These are phyloP conservation scores for Drosophila mimica DNA, from an alignment of 2,888 invertebrate species.

Conservation along the genomic window DNA sequence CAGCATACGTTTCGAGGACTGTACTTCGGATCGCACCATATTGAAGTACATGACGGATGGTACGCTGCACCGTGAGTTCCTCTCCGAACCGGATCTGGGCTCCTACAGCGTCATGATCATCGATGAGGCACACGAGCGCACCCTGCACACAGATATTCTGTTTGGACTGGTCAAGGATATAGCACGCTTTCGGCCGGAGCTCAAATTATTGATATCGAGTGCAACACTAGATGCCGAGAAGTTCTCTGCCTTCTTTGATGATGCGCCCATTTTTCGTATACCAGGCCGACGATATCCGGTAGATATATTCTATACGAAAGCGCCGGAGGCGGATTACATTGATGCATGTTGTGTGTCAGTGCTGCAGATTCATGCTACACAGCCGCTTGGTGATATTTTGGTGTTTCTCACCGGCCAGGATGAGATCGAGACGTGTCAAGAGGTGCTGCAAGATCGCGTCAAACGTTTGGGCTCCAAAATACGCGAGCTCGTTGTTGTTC, in stretches of 20 bases:
- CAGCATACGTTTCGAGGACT: slow-evolving; percentile 99
- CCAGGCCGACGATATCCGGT: slow-evolving; percentile 99
- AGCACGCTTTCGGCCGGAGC: slow-evolving; percentile 95
- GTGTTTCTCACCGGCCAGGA: slow-evolving; percentile 98
- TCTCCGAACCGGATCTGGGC: slow-evolving; percentile 97
- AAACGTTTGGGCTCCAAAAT: slow-evolving; percentile 97
- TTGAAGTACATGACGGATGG: slow-evolving; percentile 99
- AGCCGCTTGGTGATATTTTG: slow-evolving; percentile 97
- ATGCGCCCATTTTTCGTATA: slow-evolving; percentile 98
- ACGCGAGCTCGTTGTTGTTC: slow-evolving; percentile 95
- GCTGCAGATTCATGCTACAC: slow-evolving; percentile 98
- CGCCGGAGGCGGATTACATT: slow-evolving; percentile 99
- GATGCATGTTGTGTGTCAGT: slow-evolving; percentile 99
- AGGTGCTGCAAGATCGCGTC: slow-evolving; percentile 95
- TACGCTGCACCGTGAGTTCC: slow-evolving; percentile 97
- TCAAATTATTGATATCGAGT: slow-evolving; percentile 98
- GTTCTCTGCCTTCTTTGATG: slow-evolving; percentile 99
- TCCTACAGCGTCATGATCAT: slow-evolving; percentile 99
- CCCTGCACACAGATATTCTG: slow-evolving; percentile 98
- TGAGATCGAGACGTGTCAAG: slow-evolving; percentile 95
- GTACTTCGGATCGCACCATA: slow-evolving; percentile 97
- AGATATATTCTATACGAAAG: slow-evolving; percentile 99
- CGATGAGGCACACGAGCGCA: slow-evolving; percentile 99
- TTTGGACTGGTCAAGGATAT: slow-evolving; percentile 99
- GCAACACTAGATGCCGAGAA: slow-evolving; percentile 99